Evolutionary conservation across 2,888 invertebrate species (phyloP).

Genomic region (Cataglyphis cursor): DNA sequence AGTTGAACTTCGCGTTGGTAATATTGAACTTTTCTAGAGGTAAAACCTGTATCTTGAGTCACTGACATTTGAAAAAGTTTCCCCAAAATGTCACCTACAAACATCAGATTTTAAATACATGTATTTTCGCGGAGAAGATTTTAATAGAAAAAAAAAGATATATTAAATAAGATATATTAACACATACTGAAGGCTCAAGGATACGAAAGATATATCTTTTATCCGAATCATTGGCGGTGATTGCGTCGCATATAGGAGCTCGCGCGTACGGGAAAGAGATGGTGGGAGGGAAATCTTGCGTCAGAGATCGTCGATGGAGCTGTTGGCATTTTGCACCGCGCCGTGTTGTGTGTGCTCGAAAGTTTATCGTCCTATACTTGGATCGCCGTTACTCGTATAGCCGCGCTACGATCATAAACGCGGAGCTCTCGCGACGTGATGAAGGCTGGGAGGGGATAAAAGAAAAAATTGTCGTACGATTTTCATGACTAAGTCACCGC

Average conservation of each 20-base stretch:
- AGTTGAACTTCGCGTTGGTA: conserved; percentile 29
- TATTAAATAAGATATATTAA: background rate
- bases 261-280: conserved; percentile 45
- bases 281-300: conserved; percentile 70
- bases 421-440: background rate
- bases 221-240: conserved; percentile 70
- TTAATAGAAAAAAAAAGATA: background rate
- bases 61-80: conserved; percentile 23
- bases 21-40: background rate
- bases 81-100: background rate
- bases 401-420: conserved; percentile 33
- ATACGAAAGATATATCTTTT: conserved; percentile 61
- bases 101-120: background rate
- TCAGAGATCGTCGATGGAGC: conserved; percentile 76
- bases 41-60: conserved; percentile 5
- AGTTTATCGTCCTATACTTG: conserved; percentile 73
- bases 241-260: conserved; percentile 34
- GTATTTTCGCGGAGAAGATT: background rate
- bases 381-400: conserved; percentile 59
- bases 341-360: conserved; percentile 65
- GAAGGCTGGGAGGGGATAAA: background rate
- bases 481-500: conserved; percentile 53
- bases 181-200: background rate
- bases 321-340: conserved; percentile 79
- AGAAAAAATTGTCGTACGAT: conserved; percentile 59